Conservation (phyloP, 1,140 invertebrate species). For the Drosophila setifemur region DNA sequence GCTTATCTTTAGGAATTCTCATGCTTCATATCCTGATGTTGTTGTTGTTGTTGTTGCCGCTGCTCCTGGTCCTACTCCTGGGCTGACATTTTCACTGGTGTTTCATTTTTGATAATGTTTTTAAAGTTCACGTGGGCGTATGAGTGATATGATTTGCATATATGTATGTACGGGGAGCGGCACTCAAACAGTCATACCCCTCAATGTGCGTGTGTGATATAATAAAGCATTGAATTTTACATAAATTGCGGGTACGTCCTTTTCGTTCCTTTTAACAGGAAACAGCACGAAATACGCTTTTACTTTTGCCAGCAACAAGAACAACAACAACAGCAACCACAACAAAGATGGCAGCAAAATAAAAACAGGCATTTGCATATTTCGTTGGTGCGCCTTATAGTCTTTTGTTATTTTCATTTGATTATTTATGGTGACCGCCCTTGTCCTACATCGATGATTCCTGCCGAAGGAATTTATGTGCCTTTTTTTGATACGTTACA, state of each 20-base stretch:
- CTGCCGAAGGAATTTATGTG: constrained; percentile 64
- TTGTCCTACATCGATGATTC: constrained; percentile 41
- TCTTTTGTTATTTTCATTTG: constrained; percentile 69
- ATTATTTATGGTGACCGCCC: constrained; percentile 65
- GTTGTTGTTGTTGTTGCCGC: no score
- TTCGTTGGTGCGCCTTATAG: constrained; percentile 33
- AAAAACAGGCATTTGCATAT: constrained; percentile 37
- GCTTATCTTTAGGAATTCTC: constrained; percentile 68
- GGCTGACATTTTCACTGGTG: constrained; percentile 73
- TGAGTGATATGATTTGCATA: constrained; percentile 79
- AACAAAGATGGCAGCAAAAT: not conserved
- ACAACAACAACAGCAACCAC: not conserved
- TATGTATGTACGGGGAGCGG: constrained; percentile 46
- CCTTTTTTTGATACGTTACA: constrained; percentile 21
- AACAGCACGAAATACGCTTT: constrained; percentile 41
- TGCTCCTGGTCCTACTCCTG: no score
- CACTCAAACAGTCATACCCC: constrained; percentile 10
- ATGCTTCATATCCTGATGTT: constrained; percentile 25
- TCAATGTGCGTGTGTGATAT: constrained; percentile 38
- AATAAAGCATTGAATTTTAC: constrained; percentile 77
- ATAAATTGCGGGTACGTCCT: constrained; percentile 63
- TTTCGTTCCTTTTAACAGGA: constrained; percentile 38
- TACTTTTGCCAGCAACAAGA: constrained; percentile 16
- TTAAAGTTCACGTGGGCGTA: constrained; percentile 57
- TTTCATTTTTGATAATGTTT: constrained; percentile 78